These are phyloP conservation scores for Aphyosemion australe DNA, from an alignment of 2,113 vertebrate genomes.

Conservation along the genomic window DNA sequence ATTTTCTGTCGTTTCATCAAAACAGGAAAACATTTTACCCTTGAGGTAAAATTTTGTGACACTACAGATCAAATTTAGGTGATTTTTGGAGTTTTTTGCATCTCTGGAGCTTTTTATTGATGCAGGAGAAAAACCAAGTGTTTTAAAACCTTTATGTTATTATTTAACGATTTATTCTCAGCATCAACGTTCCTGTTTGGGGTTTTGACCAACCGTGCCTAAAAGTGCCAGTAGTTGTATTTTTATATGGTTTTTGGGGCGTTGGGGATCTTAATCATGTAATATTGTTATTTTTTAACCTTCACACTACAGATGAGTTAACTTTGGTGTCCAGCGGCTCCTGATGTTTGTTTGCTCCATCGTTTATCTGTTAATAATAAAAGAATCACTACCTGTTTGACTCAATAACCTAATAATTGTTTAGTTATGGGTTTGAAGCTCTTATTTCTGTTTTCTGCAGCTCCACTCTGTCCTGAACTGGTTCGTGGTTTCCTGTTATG, in stretches of 20 bases:
- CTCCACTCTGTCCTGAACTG: not conserved
- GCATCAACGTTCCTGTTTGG: not conserved
- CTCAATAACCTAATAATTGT: too few species aligned
- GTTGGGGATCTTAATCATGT: not conserved
- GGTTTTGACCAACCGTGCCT: conserved; percentile 51
- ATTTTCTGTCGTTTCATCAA: too few species aligned
- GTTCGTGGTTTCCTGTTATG: not conserved
- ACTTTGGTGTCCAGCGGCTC: too few species aligned
- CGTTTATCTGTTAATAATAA: too few species aligned
- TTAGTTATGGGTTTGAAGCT: not conserved
- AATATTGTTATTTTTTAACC: not conserved
- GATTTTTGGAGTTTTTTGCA: too few species aligned
- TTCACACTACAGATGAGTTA: not conserved
- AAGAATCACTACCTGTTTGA: too few species aligned
- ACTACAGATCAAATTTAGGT: too few species aligned
- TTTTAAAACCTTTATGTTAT: not conserved
- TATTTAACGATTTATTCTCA: too few species aligned
- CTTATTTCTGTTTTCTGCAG: not conserved
- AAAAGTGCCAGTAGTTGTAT: not conserved
- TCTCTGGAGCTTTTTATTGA: not conserved
- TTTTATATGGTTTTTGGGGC: not conserved
- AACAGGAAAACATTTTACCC: too few species aligned
- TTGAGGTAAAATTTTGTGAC: too few species aligned
- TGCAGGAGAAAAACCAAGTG: conserved; percentile 14
- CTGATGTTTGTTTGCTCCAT: not conserved